Evolutionary conservation across 1,140 invertebrate species (phyloP), one percentile per base, ranked within the genome.

Genomic region (Lasioglossum baleicum): DNA sequence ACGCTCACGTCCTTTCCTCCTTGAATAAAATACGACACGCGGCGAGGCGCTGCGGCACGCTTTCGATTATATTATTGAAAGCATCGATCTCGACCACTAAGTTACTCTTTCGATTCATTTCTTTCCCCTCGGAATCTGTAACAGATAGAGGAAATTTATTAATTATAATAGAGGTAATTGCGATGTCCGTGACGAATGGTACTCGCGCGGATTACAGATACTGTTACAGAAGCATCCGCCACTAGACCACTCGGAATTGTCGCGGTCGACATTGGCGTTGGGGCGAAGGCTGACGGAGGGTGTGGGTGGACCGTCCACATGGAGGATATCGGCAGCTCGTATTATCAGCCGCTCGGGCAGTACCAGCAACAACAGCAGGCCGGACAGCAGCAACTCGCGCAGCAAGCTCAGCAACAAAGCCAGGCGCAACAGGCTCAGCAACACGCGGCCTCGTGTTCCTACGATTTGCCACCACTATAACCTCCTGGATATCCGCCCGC

Each of bases 181-280:
- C 88, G 84, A 89, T 84, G 81, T 75, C 44, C 40, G 65, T 90
- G 91, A 91, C 89, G 83, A 91, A 91, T 91, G 81, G 87, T 69
- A 90, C 90, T 90, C 86, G 87, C 85, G 85, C 89, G 91, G 88
- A 77, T 87, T 81, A 20, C 73, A 68, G 44, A 11, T 48, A 48
- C 44, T 11, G 44, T 48, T 48, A 48, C 13, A 48, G 79, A 83
- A 74, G 61, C 81, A 65, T 26, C 72, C 71, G 67, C 69, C 60
- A 73, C 72, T 78, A 81, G 60, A 35, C 70, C 42, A 17, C 48
- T 15, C 70, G n/a, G 76, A 83, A 79, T 76, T 69, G 80, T 85
- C 48, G 44, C 44, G 44, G 44, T 48, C 13, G 44, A 13, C 44
- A 66, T 48, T 42, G 68, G 71, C 68, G 79, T 84, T 70, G 69